These are phyloP conservation scores for Syrrhaptes paradoxus DNA, from an alignment of 2,113 vertebrate species.

Conservation along the genomic window DNA sequence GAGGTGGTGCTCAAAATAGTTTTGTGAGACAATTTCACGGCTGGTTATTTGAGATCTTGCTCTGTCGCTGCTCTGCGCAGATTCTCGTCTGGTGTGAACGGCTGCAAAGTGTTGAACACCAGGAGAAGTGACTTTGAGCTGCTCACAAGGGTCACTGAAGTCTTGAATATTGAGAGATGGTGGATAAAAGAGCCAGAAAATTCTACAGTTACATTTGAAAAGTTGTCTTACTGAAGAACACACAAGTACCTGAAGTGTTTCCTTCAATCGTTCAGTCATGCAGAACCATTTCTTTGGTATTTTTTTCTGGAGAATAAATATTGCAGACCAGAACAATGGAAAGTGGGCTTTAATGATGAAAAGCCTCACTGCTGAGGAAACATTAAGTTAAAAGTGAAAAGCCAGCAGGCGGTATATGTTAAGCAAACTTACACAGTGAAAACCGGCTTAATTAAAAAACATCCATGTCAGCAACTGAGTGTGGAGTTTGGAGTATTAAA, in stretches of 20 bases:
- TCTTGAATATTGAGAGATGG: neutral
- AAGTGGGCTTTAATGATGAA: neutral
- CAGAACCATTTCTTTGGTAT: neutral
- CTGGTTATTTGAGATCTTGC: neutral
- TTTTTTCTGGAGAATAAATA: neutral
- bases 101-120: neutral
- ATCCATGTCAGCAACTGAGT: neutral
- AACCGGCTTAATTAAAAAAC: neutral
- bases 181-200: neutral
- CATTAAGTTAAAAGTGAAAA: neutral
- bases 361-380: neutral
- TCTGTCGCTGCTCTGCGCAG: neutral
- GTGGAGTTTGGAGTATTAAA: neutral
- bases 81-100: neutral
- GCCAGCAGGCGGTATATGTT: neutral
- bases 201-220: neutral
- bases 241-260: neutral
- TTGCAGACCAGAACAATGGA: neutral
- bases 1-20: neutral
- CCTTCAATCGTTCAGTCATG: neutral
- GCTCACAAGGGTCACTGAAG: neutral
- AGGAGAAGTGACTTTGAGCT: neutral
- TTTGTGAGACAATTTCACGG: neutral
- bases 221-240: neutral
- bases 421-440: neutral